phyloP scores from a whole-genome alignment of 2,888 invertebrate genomes.

The Endomychus coccineus region DNA sequence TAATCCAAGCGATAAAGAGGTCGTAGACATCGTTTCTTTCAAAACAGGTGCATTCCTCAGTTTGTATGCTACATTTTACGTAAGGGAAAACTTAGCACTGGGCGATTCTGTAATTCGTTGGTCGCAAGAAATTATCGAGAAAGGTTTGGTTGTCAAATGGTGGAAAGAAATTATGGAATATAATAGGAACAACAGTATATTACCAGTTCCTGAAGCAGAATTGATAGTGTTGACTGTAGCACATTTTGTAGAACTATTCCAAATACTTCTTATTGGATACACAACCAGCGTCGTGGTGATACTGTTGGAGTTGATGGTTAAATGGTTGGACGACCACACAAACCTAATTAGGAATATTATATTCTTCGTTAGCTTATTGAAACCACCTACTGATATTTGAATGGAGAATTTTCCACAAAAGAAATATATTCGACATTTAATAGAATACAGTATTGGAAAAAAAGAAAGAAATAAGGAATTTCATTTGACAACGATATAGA shows the following conservation, averaged over 20 bases:
- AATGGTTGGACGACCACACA: background rate
- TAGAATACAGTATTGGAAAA: too few species aligned
- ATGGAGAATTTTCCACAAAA: too few species aligned
- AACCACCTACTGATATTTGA: background rate
- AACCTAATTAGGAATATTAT: background rate
- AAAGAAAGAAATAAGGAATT: too few species aligned
- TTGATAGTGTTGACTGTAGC: background rate
- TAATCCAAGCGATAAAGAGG: background rate
- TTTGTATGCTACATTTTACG: background rate
- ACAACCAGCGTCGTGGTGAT: background rate
- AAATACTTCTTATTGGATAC: background rate
- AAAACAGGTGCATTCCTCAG: background rate
- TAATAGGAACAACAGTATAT: conserved; percentile 1
- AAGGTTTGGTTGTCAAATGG: background rate
- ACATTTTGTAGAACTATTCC: background rate
- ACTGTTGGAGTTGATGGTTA: background rate
- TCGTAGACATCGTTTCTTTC: background rate
- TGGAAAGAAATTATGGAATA: background rate
- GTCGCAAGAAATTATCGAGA: background rate
- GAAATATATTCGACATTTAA: too few species aligned
- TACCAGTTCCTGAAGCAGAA: background rate
- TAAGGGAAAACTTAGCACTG: background rate
- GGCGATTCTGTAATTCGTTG: background rate
- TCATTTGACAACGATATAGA: too few species aligned
- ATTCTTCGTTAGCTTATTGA: background rate